phyloP scores from a whole-genome alignment of 2,888 invertebrate species.

The Dichetophora obliterata region DNA sequence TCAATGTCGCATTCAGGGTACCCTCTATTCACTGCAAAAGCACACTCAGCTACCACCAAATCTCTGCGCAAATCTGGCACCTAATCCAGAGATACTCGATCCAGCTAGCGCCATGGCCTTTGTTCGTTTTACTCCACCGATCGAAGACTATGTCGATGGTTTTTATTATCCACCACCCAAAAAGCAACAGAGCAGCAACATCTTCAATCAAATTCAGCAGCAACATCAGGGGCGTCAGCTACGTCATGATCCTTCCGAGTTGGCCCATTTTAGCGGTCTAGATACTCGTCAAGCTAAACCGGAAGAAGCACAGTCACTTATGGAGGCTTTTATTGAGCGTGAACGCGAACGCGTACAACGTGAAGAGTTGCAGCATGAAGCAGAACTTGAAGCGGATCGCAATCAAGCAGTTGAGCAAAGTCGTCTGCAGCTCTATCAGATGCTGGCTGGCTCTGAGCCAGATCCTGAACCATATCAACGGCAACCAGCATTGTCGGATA shows the following conservation, averaged over 20 bases:
- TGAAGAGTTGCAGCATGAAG: conserved; percentile 52
- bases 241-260: conserved; percentile 61
- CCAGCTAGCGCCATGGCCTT: conserved; percentile 80
- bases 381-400: conserved; percentile 56
- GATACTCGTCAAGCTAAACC: conserved; percentile 54
- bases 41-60: conserved; percentile 68
- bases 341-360: conserved; percentile 58
- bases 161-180: conserved; percentile 78
- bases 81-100: conserved; percentile 71
- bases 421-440: conserved; percentile 64
- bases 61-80: conserved; percentile 68
- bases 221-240: conserved; percentile 60
- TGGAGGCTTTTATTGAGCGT: conserved; percentile 60
- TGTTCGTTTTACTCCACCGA: conserved; percentile 82
- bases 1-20: conserved; percentile 69
- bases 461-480: conserved; percentile 64
- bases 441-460: conserved; percentile 65
- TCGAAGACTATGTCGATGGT: conserved; percentile 83
- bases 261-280: conserved; percentile 59
- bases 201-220: conserved; percentile 57
- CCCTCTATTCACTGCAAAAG: conserved; percentile 67
- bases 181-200: conserved; percentile 56
- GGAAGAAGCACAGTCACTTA: conserved; percentile 55
- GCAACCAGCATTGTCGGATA: conserved; percentile 51
- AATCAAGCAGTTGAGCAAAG: conserved; percentile 58